phyloP scores from a whole-genome alignment of 2,888 invertebrate genomes.

The Cataglyphis livida region DNA sequence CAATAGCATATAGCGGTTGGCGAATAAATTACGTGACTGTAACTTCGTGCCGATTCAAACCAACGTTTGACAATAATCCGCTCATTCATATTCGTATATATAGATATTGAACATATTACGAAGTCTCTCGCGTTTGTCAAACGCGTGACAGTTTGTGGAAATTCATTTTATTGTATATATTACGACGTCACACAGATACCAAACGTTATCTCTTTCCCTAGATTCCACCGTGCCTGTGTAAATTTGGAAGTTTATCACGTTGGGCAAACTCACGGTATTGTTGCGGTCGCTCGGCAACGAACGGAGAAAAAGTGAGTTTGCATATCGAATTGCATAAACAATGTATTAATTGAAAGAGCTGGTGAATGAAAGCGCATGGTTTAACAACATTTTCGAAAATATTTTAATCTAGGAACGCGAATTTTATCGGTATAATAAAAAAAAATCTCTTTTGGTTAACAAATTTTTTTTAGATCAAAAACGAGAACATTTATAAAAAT shows the following conservation, averaged over 20 bases:
- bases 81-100: conserved; percentile 33
- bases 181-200: conserved; percentile 44
- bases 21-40: conserved; percentile 22
- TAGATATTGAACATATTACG: conserved; percentile 48
- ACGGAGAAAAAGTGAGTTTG: conserved; percentile 44
- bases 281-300: conserved; percentile 41
- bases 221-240: conserved; percentile 44
- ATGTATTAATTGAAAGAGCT: conserved; percentile 53
- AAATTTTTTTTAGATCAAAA: conserved; percentile 40
- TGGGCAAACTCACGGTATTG: conserved; percentile 55
- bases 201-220: conserved; percentile 52
- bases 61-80: conserved; percentile 36
- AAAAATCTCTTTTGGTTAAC: conserved; percentile 16
- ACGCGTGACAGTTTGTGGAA: conserved; percentile 49
- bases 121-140: conserved; percentile 41
- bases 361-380: conserved; percentile 51
- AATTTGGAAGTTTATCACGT: conserved; percentile 56
- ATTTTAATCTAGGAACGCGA: conserved; percentile 26
- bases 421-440: conserved; percentile 18
- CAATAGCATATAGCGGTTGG: not conserved
- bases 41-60: conserved; percentile 25
- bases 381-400: conserved; percentile 51
- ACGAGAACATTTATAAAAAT: conserved; percentile 23
- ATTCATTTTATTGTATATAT: conserved; percentile 56
- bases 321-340: conserved; percentile 56